Base-by-base conservation (phyloP, 2,113 vertebrate species). In the Callospermophilus lateralis region DNA sequence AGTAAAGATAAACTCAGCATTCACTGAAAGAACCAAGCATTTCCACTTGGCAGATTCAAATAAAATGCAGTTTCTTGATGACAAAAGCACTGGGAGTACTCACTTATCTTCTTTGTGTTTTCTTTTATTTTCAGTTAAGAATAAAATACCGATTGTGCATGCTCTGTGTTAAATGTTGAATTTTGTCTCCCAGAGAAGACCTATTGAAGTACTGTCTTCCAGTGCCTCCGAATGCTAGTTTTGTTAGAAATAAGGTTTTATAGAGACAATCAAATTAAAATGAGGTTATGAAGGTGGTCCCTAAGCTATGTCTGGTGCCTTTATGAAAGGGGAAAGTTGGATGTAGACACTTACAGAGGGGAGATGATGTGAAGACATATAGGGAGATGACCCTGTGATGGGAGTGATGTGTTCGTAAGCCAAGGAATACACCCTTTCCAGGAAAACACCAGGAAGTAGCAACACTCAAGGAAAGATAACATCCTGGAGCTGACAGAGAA, bases 321-420 rank as follows among this genome's bases (percentile, higher is more conserved):
- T 65, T 61, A 58, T 48, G 73, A 39, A 92, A n/a, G 39, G 17
- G 32, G 53, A 17, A n/a, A 7, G 58, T n/a, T 84, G 45, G 1
- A 45, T 15, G 76, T 1, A 45, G 3, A 70, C 19, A 32, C 15
- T 63, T 12, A 28, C 45, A n/a, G 34, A 78, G 26, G 30, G 45
- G 63, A 72, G 16, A n/a, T 30, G 5, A 39, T 3, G 1, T 63
- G 76, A 63, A 73, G n/a, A 37, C 22, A 72, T 22, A 58, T 4
- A 55, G 20, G 26, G 22, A 15, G 34, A 90, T 39, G 2, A 20
- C 10, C 20, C 10, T 42, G n/a, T 8, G 58, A 53, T 7, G 28
- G 30, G 19, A 70, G 3, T 12, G 53, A 45, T 20, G 3, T 3
- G 28, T 20, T 3, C 63, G 0, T 4, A 61, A 39, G 6, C 11